Evolutionary conservation across 2,888 invertebrate genomes (phyloP).

Genomic region (Oscheius sp.): DNA sequence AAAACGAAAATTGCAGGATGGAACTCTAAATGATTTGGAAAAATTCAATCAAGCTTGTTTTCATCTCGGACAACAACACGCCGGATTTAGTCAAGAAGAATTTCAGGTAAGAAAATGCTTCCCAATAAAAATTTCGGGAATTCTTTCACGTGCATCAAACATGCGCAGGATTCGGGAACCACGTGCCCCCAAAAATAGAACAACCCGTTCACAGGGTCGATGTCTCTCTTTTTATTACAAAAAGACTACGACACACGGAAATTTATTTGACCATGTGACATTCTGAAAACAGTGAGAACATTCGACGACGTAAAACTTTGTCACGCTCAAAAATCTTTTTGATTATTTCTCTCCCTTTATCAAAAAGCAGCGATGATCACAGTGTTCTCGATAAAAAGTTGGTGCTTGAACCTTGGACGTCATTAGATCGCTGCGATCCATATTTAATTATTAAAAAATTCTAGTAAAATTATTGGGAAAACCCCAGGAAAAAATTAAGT

Average conservation of each 20-base stretch:
- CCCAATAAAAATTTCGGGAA: neutral
- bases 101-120: slow-evolving; percentile 4
- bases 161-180: neutral
- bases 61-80: slow-evolving; percentile 43
- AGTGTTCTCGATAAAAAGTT: no score
- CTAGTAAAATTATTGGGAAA: no score
- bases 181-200: neutral
- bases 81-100: slow-evolving; percentile 36
- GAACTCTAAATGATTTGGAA: slow-evolving; percentile 16
- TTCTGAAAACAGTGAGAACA: no score
- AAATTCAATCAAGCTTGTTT: slow-evolving; percentile 39
- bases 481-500: no score
- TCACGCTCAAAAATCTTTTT: no score
- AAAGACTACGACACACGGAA: no score
- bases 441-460: neutral
- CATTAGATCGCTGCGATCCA: neutral
- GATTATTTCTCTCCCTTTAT: no score
- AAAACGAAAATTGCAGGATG: slow-evolving; percentile 33
- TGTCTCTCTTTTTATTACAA: no score
- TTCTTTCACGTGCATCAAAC: neutral
- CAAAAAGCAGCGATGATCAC: no score
- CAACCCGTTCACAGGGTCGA: neutral
- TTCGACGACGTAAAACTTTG: no score
- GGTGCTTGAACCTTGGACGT: no score
- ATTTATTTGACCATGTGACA: no score